Evolutionary conservation across 2,113 vertebrate genomes (phyloP).

Genomic region (Eira barbara): DNA sequence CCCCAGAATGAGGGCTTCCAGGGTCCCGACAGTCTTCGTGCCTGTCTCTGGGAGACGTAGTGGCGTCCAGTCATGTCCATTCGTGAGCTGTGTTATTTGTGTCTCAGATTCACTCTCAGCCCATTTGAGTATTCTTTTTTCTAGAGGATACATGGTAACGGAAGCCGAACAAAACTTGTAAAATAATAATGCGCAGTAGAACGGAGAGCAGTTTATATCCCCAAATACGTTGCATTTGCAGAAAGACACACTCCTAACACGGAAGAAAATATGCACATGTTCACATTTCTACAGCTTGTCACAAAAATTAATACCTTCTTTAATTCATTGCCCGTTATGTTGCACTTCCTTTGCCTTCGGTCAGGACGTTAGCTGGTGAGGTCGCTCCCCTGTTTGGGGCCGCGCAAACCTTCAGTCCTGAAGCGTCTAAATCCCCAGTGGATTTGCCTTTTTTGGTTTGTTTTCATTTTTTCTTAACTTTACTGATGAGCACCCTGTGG

Average conservation of each 20-base stretch:
- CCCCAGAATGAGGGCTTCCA: not conserved
- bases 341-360: not conserved
- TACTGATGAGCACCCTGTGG: not conserved
- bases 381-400: not conserved
- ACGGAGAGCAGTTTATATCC: not conserved
- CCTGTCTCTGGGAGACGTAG: not conserved
- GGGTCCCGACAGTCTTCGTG: not conserved
- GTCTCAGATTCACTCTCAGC: not conserved
- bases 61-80: not conserved
- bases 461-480: not conserved
- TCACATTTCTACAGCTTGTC: not conserved
- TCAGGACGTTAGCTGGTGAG: not conserved
- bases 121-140: not conserved
- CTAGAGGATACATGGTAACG: not conserved
- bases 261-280: not conserved
- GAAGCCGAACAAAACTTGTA: not conserved
- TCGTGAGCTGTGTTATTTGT: not conserved
- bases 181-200: not conserved
- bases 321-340: not conserved
- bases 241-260: not conserved
- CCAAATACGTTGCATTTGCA: not conserved
- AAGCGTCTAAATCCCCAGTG: not conserved
- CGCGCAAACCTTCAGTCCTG: not conserved
- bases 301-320: not conserved
- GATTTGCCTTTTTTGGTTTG: not conserved